These are phyloP conservation scores for Platysteira castanea DNA, from an alignment of 2,113 vertebrate species.

Conservation along the genomic window DNA sequence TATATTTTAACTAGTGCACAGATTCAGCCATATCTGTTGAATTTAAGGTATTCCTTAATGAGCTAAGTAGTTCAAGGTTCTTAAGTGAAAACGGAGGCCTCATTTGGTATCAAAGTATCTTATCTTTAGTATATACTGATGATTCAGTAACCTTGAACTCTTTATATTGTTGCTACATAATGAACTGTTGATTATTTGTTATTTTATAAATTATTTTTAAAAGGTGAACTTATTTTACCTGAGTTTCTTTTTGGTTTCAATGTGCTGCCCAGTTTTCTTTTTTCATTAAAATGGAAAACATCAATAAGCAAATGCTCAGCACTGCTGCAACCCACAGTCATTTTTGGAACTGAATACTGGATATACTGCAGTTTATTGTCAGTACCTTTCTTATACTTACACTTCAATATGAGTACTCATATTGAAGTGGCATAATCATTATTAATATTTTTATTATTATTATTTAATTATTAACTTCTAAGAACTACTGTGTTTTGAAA, in stretches of 20 bases:
- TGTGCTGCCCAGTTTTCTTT: conserved; percentile 38
- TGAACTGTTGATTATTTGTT: conserved; percentile 51
- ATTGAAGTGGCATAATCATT: neutral
- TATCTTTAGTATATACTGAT: conserved; percentile 59
- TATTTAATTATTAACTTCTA: neutral
- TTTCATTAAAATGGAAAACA: conserved; percentile 27
- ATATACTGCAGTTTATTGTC: neutral
- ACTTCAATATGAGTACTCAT: neutral
- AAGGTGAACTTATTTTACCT: conserved; percentile 34
- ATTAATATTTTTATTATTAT: neutral
- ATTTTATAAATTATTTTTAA: conserved; percentile 63
- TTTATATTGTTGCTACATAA: conserved; percentile 48
- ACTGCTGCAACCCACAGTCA: conserved; percentile 37
- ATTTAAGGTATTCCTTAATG: conserved; percentile 67
- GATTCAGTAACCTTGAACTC: conserved; percentile 66
- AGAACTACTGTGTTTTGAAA: conserved; percentile 37
- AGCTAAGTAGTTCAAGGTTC: conserved; percentile 59
- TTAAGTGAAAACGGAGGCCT: conserved; percentile 64
- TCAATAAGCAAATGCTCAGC: conserved; percentile 21
- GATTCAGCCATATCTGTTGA: conserved; percentile 70
- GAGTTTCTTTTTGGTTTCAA: conserved; percentile 45
- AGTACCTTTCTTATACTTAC: neutral
- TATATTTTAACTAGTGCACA: conserved; percentile 74
- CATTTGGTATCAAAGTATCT: conserved; percentile 59
- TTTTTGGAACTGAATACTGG: conserved; percentile 21